Evolutionary conservation across 1,140 invertebrate species (phyloP).

Genomic region (Megalonaias nervosa): DNA sequence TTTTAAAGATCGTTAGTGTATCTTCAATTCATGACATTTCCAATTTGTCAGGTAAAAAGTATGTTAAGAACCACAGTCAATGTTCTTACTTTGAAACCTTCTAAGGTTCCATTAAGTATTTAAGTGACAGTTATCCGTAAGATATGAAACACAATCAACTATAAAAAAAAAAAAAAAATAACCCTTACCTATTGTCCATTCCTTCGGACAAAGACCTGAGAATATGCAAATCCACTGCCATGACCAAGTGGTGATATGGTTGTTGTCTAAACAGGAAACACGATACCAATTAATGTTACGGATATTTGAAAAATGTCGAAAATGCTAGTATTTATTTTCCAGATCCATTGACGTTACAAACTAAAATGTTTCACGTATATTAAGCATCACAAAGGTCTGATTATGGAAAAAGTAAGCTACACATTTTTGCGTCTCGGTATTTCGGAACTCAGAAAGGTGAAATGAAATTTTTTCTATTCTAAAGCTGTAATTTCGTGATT

Average conservation of each 20-base stretch:
- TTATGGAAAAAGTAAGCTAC: too few species aligned
- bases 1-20: neutral
- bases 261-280: constrained; percentile 28
- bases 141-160: neutral
- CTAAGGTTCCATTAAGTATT: neutral
- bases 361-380: too few species aligned
- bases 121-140: neutral
- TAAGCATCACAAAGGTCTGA: too few species aligned
- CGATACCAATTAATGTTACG: too few species aligned
- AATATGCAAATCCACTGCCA: constrained; percentile 57
- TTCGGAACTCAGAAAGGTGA: too few species aligned
- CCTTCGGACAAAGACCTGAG: constrained; percentile 41
- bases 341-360: too few species aligned
- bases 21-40: neutral
- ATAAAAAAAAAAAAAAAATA: neutral
- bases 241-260: constrained; percentile 44
- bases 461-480: too few species aligned
- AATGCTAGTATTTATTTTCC: too few species aligned
- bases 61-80: neutral
- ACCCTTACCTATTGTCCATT: constrained; percentile 51
- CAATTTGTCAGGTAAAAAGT: neutral
- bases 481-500: too few species aligned
- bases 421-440: too few species aligned
- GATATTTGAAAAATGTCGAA: too few species aligned
- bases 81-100: neutral